Evolutionary conservation across 2,888 invertebrate species (phyloP).

Genomic region (Diplolepis rosae): DNA sequence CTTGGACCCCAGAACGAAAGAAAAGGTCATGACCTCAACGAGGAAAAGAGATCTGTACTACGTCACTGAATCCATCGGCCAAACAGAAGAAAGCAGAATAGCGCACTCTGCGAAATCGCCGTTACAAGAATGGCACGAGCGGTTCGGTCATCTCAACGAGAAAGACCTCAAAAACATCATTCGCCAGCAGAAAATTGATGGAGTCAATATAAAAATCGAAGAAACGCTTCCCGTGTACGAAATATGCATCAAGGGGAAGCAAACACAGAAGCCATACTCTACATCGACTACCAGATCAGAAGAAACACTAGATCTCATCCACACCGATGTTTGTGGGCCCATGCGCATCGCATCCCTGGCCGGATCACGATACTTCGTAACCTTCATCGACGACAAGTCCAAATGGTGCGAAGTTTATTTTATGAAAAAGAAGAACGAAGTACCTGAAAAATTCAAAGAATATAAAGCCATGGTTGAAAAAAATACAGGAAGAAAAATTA

Average conservation of each 20-base stretch:
- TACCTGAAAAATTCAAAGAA: too few species aligned
- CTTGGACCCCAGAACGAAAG: not conserved
- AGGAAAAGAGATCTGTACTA: conserved; percentile 22
- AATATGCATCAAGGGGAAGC: conserved; percentile 19
- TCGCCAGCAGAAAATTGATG: conserved; percentile 30
- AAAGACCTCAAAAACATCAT: conserved; percentile 24
- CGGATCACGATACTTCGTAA: too few species aligned
- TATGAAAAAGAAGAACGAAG: too few species aligned
- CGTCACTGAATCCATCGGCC: not conserved
- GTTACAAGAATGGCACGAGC: conserved; percentile 37
- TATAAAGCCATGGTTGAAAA: too few species aligned
- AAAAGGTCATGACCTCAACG: not conserved
- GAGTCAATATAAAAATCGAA: conserved; percentile 19
- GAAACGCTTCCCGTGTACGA: conserved; percentile 34
- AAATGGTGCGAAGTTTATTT: too few species aligned
- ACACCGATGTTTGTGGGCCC: too few species aligned
- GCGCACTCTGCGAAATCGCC: not conserved
- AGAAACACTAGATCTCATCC: too few species aligned
- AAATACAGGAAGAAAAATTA: too few species aligned
- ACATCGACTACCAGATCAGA: too few species aligned
- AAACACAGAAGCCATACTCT: conserved; percentile 27
- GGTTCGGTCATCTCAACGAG: too few species aligned
- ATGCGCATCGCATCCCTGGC: too few species aligned
- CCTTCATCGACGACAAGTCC: too few species aligned
- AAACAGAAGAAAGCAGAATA: conserved; percentile 15